These are phyloP conservation scores for Lichenostomus cassidix DNA, from an alignment of 2,113 vertebrate species.

Conservation along the genomic window DNA sequence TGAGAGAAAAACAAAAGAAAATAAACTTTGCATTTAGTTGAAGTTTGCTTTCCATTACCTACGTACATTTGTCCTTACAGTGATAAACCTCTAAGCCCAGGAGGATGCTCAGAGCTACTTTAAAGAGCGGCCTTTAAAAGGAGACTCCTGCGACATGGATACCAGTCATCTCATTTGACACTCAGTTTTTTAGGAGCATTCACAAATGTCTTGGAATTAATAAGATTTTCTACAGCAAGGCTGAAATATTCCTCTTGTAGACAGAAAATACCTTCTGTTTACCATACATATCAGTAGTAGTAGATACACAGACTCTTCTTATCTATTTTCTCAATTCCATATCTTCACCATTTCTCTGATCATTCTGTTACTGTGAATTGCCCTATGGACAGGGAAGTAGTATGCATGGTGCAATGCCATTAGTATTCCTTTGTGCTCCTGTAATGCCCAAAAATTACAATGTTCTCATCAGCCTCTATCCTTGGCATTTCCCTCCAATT, in stretches of 20 bases:
- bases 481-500: not conserved
- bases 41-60: not conserved
- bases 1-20: accelerated
- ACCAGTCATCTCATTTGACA: not conserved
- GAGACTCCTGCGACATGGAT: not conserved
- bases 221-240: not conserved
- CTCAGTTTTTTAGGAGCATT: not conserved
- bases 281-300: not conserved
- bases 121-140: not conserved
- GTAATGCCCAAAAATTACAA: not conserved
- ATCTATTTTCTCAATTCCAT: not conserved
- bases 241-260: not conserved
- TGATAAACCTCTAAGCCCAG: not conserved
- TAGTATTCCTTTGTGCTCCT: not conserved
- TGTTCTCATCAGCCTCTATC: not conserved
- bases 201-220: not conserved
- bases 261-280: not conserved
- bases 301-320: not conserved
- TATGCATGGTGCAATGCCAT: not conserved
- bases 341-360: not conserved
- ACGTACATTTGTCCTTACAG: not conserved
- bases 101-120: not conserved
- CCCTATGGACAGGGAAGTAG: not conserved
- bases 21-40: accelerated
- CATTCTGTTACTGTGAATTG: not conserved